Evolutionary conservation across 2,888 invertebrate genomes (phyloP).

Genomic region (Noctua comes): DNA sequence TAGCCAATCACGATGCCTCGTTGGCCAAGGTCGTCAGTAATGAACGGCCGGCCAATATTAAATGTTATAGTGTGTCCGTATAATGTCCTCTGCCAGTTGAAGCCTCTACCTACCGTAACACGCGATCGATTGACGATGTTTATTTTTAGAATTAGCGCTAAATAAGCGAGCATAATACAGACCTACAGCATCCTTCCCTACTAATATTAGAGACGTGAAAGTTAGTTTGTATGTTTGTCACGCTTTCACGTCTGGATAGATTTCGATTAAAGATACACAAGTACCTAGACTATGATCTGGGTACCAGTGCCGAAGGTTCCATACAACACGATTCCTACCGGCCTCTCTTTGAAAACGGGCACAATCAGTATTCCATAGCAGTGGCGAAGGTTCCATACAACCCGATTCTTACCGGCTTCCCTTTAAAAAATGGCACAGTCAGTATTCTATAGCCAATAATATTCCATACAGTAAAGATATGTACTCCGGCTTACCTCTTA

Average conservation of each 20-base stretch:
- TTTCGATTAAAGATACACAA: not conserved
- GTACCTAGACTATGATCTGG: not conserved
- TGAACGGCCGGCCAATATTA: not conserved
- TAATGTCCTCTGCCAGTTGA: slow-evolving; percentile 11
- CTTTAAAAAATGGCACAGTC: too few species aligned
- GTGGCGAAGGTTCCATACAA: too few species aligned
- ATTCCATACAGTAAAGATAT: too few species aligned
- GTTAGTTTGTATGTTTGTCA: not conserved
- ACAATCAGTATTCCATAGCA: too few species aligned
- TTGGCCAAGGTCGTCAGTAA: slow-evolving; percentile 29
- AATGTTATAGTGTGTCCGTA: slow-evolving; percentile 10
- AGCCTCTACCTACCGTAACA: slow-evolving; percentile 23
- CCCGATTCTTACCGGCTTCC: too few species aligned
- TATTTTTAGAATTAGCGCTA: slow-evolving; percentile 18
- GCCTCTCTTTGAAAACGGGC: too few species aligned
- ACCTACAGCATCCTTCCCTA: not conserved
- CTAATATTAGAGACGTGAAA: not conserved
- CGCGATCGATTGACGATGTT: not conserved
- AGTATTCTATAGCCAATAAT: too few species aligned
- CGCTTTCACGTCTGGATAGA: not conserved
- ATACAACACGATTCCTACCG: too few species aligned
- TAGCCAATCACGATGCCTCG: slow-evolving; percentile 7
- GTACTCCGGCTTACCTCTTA: too few species aligned
- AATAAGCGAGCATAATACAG: not conserved
- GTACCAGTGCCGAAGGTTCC: too few species aligned